phyloP scores from a whole-genome alignment of 1,140 invertebrate species.

The Berghia stephanieae region DNA sequence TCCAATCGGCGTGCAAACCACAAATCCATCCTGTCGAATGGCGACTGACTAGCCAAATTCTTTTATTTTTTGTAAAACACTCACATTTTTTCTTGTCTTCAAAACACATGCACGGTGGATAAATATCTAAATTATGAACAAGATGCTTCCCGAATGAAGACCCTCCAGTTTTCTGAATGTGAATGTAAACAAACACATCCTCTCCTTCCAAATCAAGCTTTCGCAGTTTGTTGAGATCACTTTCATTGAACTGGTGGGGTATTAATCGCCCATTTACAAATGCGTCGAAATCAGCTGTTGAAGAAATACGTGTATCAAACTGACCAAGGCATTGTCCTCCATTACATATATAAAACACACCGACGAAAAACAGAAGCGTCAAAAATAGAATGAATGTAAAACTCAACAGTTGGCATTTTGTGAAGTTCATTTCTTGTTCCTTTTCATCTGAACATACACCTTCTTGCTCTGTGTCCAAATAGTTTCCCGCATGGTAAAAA shows the following conservation, averaged over 20 bases:
- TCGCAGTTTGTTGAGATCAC: neutral
- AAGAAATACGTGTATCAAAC: no score
- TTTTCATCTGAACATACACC: no score
- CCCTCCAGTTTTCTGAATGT: conserved; percentile 94
- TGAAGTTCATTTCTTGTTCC: no score
- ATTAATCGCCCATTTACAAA: no score
- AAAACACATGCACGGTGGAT: conserved; percentile 56
- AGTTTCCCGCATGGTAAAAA: no score
- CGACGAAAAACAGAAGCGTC: no score
- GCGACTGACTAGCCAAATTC: conserved; percentile 92
- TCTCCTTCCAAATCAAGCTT: conserved; percentile 18
- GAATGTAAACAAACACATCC: conserved; percentile 97
- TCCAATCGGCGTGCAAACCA: conserved; percentile 98
- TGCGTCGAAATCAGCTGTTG: no score
- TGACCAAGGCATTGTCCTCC: no score
- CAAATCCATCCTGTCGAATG: conserved; percentile 99
- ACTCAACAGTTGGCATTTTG: no score
- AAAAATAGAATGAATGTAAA: no score
- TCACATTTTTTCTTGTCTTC: conserved; percentile 55
- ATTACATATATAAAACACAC: no score
- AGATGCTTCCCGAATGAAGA: conserved; percentile 95
- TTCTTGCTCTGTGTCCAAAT: no score
- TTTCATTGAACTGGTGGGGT: conserved; percentile 14
- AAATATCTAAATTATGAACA: conserved; percentile 90
- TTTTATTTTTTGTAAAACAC: conserved; percentile 55